These are phyloP conservation scores for Cistogaster globosa DNA, from an alignment of 2,888 invertebrate species.

Conservation along the genomic window DNA sequence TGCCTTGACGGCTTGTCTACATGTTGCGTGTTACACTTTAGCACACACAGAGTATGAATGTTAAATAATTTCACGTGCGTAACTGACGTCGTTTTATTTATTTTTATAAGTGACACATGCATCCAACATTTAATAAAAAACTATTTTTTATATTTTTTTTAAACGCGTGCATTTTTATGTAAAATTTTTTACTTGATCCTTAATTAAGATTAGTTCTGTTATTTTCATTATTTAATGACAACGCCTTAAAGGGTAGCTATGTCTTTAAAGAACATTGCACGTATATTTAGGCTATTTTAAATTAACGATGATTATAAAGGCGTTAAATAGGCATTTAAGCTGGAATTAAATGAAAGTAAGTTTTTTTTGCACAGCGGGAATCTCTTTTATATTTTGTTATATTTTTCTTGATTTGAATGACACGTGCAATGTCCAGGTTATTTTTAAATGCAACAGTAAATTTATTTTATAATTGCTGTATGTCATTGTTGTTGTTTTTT, in stretches of 20 bases:
- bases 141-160: conserved; percentile 29
- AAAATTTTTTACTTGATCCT: background rate
- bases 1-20: conserved; percentile 27
- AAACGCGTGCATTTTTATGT: conserved; percentile 8
- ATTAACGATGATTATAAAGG: conserved; percentile 54
- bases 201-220: conserved; percentile 35
- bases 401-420: conserved; percentile 42
- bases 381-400: background rate
- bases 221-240: conserved; percentile 53
- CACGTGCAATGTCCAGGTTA: conserved; percentile 50
- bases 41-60: conserved; percentile 58
- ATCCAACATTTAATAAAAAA: conserved; percentile 37
- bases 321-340: conserved; percentile 66
- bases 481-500: background rate
- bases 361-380: conserved; percentile 33
- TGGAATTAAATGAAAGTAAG: conserved; percentile 60
- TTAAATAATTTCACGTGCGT: conserved; percentile 68
- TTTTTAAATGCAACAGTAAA: conserved; percentile 46
- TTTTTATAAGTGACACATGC: conserved; percentile 61
- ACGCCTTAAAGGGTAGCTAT: conserved; percentile 28
- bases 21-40: conserved; percentile 67
- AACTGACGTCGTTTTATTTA: conserved; percentile 49
- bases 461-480: conserved; percentile 57
- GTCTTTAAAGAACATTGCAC: conserved; percentile 57
- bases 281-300: conserved; percentile 55